phyloP scores from a whole-genome alignment of 2,797 vertebrate genomes.

The Taenioides sp. region DNA sequence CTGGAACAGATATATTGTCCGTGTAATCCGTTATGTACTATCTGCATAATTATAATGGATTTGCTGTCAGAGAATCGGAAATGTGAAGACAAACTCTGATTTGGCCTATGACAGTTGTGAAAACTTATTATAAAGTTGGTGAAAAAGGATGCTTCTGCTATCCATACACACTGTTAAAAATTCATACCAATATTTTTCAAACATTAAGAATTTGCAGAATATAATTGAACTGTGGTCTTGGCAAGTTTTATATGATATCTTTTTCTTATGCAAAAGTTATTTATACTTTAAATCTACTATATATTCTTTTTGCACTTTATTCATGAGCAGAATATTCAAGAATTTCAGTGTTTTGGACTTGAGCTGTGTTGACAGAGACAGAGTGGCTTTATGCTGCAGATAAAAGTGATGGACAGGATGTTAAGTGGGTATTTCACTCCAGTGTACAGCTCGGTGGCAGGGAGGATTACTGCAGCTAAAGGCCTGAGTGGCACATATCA shows the following conservation, averaged over 20 bases:
- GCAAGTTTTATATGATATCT: neutral
- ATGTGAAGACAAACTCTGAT: too few relatives aligned
- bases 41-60: too few relatives aligned
- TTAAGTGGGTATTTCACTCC: constrained; percentile 72
- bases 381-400: constrained; percentile 46
- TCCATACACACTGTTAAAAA: too few relatives aligned
- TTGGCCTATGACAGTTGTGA: too few relatives aligned
- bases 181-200: too few relatives aligned
- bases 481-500: constrained; percentile 69
- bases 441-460: constrained; percentile 55
- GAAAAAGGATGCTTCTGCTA: too few relatives aligned
- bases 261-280: neutral
- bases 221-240: neutral
- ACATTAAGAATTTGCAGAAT: neutral
- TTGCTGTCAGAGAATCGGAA: too few relatives aligned
- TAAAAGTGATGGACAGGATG: constrained; percentile 68
- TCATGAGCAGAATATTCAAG: neutral
- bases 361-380: constrained; percentile 32
- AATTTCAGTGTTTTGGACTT: constrained; percentile 48
- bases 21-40: too few relatives aligned
- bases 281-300: too few relatives aligned
- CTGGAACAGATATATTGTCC: too few relatives aligned
- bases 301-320: neutral
- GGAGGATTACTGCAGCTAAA: constrained; percentile 69
- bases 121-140: too few relatives aligned